Evolutionary conservation across 1,140 invertebrate genomes (phyloP).

Genomic region (Pantala flavescens): DNA sequence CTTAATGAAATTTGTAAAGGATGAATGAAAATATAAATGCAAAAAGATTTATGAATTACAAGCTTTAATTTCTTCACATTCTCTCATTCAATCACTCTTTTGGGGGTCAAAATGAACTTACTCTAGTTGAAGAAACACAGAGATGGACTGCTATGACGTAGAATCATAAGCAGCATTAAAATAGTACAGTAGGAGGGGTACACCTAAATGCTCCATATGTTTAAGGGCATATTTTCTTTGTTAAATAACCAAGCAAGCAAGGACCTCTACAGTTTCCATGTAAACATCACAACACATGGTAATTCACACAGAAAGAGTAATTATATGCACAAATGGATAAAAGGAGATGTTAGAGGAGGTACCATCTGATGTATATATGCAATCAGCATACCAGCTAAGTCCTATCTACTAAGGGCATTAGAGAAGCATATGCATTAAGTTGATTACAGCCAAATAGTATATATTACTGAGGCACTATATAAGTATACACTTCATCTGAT

Average conservation of each 20-base stretch:
- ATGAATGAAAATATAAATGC: too few relatives aligned
- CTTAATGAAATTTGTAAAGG: too few relatives aligned
- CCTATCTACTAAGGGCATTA: background rate
- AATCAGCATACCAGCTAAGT: background rate
- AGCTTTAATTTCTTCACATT: background rate
- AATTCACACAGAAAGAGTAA: background rate
- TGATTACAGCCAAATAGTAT: background rate
- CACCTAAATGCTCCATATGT: background rate
- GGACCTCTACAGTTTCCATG: background rate
- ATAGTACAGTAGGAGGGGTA: background rate
- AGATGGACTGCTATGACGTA: background rate
- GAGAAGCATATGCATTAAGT: background rate
- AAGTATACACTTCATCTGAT: background rate
- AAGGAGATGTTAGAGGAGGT: background rate
- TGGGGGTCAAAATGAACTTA: background rate
- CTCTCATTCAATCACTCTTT: background rate
- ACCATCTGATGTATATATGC: background rate
- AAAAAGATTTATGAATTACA: background rate
- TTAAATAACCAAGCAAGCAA: conserved; percentile 7
- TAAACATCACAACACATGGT: conserved; percentile 4
- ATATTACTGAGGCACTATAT: background rate
- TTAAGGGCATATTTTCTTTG: background rate
- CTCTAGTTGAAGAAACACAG: background rate
- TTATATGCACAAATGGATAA: conserved; percentile 4
- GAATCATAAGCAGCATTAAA: background rate